These are phyloP conservation scores for Euwallacea similis DNA, from an alignment of 1,140 invertebrate species.

Conservation along the genomic window DNA sequence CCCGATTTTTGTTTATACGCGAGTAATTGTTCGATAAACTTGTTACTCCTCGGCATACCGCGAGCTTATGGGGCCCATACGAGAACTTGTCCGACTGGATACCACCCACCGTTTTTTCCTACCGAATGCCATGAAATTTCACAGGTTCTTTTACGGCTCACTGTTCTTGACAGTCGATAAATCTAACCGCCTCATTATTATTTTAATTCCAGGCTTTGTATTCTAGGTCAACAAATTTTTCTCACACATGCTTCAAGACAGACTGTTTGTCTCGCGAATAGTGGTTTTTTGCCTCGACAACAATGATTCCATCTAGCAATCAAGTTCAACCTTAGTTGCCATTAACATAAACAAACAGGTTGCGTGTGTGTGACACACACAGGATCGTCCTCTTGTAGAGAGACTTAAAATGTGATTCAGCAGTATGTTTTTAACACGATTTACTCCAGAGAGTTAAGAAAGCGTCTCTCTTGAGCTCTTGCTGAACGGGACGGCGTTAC, in stretches of 20 bases:
- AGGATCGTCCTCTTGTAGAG: too few relatives aligned
- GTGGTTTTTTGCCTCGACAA: background rate
- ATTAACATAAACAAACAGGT: too few relatives aligned
- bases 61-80: background rate
- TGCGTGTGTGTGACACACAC: too few relatives aligned
- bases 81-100: slow-evolving; percentile 12
- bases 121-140: slow-evolving; percentile 14
- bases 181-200: slow-evolving; percentile 26
- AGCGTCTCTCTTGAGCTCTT: too few relatives aligned
- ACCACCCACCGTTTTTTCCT: slow-evolving; percentile 23
- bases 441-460: too few relatives aligned
- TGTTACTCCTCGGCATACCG: background rate
- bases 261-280: slow-evolving; percentile 16
- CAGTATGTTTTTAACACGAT: too few relatives aligned
- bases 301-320: too few relatives aligned
- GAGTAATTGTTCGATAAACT: background rate
- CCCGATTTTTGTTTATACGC: background rate
- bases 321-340: too few relatives aligned
- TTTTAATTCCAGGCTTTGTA: slow-evolving; percentile 28
- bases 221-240: slow-evolving; percentile 30
- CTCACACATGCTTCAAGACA: slow-evolving; percentile 24
- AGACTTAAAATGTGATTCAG: too few relatives aligned
- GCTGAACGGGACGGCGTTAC: too few relatives aligned
- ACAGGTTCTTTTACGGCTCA: slow-evolving; percentile 12
- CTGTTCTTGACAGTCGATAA: slow-evolving; percentile 26